A percentile compares a stretch with the other conserved stretches of the same genome.
phyloP scores from a whole-genome alignment of 2,888 invertebrate genomes.

The Mesorhabditis spiculigera region DNA sequence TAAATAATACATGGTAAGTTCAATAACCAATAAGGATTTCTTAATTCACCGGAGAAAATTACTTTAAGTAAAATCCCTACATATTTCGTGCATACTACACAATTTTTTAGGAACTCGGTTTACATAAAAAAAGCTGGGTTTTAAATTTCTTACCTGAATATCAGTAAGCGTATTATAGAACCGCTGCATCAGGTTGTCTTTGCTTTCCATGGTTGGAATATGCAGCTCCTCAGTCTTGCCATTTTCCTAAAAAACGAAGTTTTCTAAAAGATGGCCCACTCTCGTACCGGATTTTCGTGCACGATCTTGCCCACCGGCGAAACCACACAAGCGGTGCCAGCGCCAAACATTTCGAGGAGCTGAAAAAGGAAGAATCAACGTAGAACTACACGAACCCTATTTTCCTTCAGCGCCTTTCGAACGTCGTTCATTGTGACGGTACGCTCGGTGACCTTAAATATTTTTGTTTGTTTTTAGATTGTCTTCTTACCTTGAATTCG shows the following conservation, averaged over 20 bases:
- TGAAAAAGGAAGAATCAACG: conserved; percentile 61
- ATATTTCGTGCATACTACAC: no score
- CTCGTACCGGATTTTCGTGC: conserved; percentile 65
- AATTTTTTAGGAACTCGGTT: no score
- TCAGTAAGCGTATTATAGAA: conserved; percentile 76
- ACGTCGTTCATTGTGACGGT: conserved; percentile 80
- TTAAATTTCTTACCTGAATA: conserved; percentile 70
- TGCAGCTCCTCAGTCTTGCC: conserved; percentile 62
- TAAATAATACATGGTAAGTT: no score
- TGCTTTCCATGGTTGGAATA: conserved; percentile 67
- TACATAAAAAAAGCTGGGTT: no score
- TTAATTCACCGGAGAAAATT: no score
- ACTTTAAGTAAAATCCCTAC: no score
- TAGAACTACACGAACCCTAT: conserved; percentile 70
- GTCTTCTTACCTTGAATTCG: conserved; percentile 7
- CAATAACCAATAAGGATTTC: no score
- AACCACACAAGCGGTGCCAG: conserved; percentile 96
- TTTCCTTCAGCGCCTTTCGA: conserved; percentile 72
- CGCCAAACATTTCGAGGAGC: conserved; percentile 91
- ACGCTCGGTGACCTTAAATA: conserved; percentile 72
- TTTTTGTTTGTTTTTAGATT: conserved; percentile 60
- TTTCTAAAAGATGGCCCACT: background rate
- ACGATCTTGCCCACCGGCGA: conserved; percentile 84
- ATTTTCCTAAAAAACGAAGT: conserved; percentile 67
- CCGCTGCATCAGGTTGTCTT: conserved; percentile 72